Conservation (phyloP, 2,888 invertebrate species). For the Cryptocephalus primarius region DNA sequence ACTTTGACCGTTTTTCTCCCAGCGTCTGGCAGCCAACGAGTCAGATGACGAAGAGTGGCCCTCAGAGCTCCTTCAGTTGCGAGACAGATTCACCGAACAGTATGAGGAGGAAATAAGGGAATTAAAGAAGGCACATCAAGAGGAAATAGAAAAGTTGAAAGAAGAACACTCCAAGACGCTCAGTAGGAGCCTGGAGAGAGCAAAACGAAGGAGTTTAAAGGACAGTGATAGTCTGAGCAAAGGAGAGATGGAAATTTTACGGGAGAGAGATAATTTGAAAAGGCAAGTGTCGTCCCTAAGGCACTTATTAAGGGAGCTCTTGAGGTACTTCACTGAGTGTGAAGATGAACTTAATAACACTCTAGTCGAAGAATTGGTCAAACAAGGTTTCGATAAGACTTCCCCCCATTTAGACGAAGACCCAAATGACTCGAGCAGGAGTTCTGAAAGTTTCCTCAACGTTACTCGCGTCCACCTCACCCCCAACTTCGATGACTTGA, state of each 20-base stretch:
- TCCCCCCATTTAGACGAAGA: conserved; percentile 20
- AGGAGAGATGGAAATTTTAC: conserved; percentile 46
- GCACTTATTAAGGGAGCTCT: conserved; percentile 54
- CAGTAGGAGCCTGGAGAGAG: conserved; percentile 29
- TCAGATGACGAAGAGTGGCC: conserved; percentile 67
- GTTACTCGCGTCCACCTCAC: conserved; percentile 52
- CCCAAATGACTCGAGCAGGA: conserved; percentile 18
- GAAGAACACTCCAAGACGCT: conserved; percentile 27
- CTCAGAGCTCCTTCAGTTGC: conserved; percentile 56
- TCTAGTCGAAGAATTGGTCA: conserved; percentile 52
- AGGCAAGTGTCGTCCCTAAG: conserved; percentile 55
- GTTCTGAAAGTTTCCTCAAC: conserved; percentile 14
- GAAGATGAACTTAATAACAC: conserved; percentile 72
- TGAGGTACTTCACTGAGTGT: conserved; percentile 62
- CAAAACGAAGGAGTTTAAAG: conserved; percentile 25
- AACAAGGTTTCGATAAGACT: conserved; percentile 30
- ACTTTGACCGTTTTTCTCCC: conserved; percentile 6
- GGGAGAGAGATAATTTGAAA: conserved; percentile 56
- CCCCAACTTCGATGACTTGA: conserved; percentile 52
- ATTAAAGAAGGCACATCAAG: conserved; percentile 45
- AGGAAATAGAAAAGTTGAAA: conserved; percentile 46
- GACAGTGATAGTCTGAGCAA: conserved; percentile 40
- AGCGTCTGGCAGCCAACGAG: conserved; percentile 61
- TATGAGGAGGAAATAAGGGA: conserved; percentile 49
- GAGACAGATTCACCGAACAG: conserved; percentile 61